Conservation (phyloP, 2,888 invertebrate genomes). For the Aphrophora alni region DNA sequence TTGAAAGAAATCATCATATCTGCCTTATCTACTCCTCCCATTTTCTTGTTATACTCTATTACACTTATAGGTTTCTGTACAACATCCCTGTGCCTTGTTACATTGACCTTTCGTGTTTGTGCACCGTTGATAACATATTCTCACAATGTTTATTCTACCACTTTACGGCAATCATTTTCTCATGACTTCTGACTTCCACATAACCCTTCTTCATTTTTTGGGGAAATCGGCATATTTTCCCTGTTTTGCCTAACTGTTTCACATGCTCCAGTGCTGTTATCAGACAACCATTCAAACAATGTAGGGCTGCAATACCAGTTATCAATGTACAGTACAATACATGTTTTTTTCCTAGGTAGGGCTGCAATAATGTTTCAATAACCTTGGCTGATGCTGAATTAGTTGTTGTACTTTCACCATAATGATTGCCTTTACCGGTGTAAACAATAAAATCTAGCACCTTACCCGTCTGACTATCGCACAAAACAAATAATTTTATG, state of each 20-base stretch:
- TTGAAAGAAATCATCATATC: no score
- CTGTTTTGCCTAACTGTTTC: slow-evolving; percentile 28
- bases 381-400: neutral
- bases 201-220: slow-evolving; percentile 25
- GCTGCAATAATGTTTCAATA: slow-evolving; percentile 16
- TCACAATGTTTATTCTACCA: no score
- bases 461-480: slow-evolving; percentile 15
- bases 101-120: no score
- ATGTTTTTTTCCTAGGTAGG: no score
- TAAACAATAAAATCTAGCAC: slow-evolving; percentile 32
- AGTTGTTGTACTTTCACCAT: neutral
- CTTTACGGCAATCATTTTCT: neutral
- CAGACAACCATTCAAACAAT: slow-evolving; percentile 6
- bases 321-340: no score
- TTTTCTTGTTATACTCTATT: no score
- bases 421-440: slow-evolving; percentile 19
- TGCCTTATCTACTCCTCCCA: no score
- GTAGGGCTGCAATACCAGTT: slow-evolving; percentile 10
- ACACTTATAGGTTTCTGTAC: no score
- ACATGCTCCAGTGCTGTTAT: slow-evolving; percentile 27
- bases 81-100: no score
- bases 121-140: no score
- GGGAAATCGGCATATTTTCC: slow-evolving; percentile 10
- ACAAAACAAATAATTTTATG: slow-evolving; percentile 30
- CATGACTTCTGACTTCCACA: neutral